Evolutionary conservation across 2,888 invertebrate genomes (phyloP).

Genomic region (Geophilus truncorum): DNA sequence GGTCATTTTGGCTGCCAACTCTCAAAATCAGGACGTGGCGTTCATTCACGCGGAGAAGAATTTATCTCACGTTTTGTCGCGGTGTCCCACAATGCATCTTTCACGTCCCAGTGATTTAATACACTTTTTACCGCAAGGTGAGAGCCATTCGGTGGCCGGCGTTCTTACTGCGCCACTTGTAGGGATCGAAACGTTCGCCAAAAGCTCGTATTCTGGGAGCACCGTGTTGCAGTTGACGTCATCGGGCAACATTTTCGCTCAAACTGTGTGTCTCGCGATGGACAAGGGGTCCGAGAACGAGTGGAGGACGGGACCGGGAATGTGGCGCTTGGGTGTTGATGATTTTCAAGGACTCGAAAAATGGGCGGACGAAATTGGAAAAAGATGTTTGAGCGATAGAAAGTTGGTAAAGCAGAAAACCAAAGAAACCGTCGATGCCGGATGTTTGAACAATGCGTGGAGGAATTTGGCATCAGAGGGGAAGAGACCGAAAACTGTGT

Average conservation of each 20-base stretch:
- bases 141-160: neutral
- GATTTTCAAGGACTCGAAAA: no score
- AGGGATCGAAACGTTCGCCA: neutral
- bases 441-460: neutral
- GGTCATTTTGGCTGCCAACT: neutral
- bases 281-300: neutral
- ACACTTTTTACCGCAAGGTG: neutral
- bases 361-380: neutral
- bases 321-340: no score
- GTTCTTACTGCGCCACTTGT: neutral
- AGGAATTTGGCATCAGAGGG: neutral
- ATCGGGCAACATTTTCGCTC: neutral
- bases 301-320: neutral
- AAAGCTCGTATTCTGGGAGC: neutral
- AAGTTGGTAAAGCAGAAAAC: neutral
- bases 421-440: neutral
- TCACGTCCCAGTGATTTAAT: neutral
- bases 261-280: neutral
- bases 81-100: neutral
- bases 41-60: neutral
- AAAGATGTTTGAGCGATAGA: neutral
- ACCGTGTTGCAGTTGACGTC: neutral
- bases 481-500: neutral
- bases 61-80: neutral
- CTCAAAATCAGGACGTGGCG: neutral